Base-by-base conservation (phyloP, 2,888 invertebrate species). In the Rotaria sp. region DNA sequence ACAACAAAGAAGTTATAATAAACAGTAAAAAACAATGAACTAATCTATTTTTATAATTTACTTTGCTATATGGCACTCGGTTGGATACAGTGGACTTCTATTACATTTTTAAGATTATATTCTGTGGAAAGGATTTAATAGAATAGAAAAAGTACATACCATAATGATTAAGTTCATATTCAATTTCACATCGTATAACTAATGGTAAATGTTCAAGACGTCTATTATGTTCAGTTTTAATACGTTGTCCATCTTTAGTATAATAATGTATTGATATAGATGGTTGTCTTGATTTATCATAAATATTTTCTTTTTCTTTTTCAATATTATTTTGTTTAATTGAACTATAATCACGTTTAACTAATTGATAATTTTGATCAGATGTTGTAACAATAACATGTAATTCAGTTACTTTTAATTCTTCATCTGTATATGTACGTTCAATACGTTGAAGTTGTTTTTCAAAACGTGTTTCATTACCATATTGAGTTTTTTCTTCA, bases 131-230 rank as follows among this genome's bases (percentile, higher is more conserved):
- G n/a, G n/a, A n/a, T n/a, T n/a, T n/a, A n/a, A n/a, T n/a, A n/a
- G n/a, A n/a, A n/a, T n/a, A n/a, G n/a, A n/a, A n/a, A n/a, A n/a
- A n/a, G n/a, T n/a, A 67, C 67, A 35, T 67, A 75, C 75, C 45
- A 75, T 75, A 41, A 75, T 75, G 75, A 75, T 75, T 75, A 2
- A 75, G 38, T 45, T 75, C 75, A 75, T 75, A 75, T 41, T 75
- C 75, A 75, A 75, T 38, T 75, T 75, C 75, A 75, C 45, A 75
- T 38, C 75, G 41, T 26, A 75, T 75, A 45, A 45, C 8, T 45
- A 75, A 38, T 45, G 75, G 45, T 24, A 75, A n/a, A 41, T 75
- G 24, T 26, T 75, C 75, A 24, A 75, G 38, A 41, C 45, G 45
- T 75, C 75, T 4, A 18, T 3, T 5, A 38, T 75, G 1, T 75